A percentile compares a stretch with the other conserved stretches of the same genome.
phyloP scores from a whole-genome alignment of 2,113 vertebrate genomes.

The Brevimyrus niger region DNA sequence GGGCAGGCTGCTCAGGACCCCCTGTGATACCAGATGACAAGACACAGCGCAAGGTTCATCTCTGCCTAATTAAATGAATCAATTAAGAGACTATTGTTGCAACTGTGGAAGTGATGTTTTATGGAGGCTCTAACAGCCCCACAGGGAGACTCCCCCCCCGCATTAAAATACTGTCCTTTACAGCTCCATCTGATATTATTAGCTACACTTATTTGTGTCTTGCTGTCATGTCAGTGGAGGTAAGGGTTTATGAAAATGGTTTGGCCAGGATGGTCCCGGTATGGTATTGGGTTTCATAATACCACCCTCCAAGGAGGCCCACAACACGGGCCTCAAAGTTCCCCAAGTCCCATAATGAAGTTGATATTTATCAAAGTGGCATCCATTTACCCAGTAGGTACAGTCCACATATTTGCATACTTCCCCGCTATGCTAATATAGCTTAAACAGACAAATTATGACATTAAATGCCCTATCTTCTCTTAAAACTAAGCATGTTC shows the following conservation, averaged over 20 bases:
- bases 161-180: constrained; percentile 92
- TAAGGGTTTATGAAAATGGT: constrained; percentile 95
- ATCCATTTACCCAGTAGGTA: constrained; percentile 89
- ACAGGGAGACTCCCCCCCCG: constrained; percentile 79
- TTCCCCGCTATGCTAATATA: constrained; percentile 87
- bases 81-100: constrained; percentile 75
- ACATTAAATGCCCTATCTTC: constrained; percentile 99
- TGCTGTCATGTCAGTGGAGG: constrained; percentile 93
- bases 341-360: constrained; percentile 70
- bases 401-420: constrained; percentile 97
- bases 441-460: constrained; percentile 97
- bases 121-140: constrained; percentile 84
- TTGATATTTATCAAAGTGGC: constrained; percentile 82
- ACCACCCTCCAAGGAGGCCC: constrained; percentile 81
- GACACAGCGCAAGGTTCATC: constrained; percentile 75
- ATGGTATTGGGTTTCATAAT: constrained; percentile 69
- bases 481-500: constrained; percentile 96
- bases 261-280: constrained; percentile 84
- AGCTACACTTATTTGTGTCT: constrained; percentile 97
- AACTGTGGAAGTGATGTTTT: constrained; percentile 93
- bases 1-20: constrained; percentile 47
- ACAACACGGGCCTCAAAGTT: constrained; percentile 90
- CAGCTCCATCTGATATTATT: constrained; percentile 95
- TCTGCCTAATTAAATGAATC: constrained; percentile 96
- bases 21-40: constrained; percentile 76